phyloP scores from a whole-genome alignment of 2,797 vertebrate species.

The Danio jaintianensis region DNA sequence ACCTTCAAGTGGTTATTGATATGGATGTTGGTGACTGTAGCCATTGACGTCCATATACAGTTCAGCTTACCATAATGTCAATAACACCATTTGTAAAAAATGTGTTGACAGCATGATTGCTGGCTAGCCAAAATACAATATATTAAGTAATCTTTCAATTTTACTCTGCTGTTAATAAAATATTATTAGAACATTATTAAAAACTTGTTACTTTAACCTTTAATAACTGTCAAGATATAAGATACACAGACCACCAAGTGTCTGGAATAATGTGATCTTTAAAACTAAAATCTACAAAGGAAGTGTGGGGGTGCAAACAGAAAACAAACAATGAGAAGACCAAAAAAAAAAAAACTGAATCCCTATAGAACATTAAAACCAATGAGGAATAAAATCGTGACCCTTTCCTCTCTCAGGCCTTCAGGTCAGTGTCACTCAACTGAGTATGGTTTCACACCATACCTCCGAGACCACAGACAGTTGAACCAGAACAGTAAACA shows the following conservation, averaged over 20 bases:
- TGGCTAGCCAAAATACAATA: too few relatives aligned
- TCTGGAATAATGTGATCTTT: conserved; percentile 10
- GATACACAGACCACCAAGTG: neutral
- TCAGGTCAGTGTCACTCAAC: neutral
- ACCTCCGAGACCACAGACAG: conserved; percentile 11
- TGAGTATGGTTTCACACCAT: neutral
- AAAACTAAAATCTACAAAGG: neutral
- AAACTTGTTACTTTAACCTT: too few relatives aligned
- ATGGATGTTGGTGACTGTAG: too few relatives aligned
- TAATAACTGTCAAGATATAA: too few relatives aligned
- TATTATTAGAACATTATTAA: too few relatives aligned
- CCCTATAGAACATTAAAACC: conserved; percentile 16
- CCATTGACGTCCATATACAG: too few relatives aligned
- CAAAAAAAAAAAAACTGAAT: conserved; percentile 1
- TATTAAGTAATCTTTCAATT: too few relatives aligned
- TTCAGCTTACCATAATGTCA: too few relatives aligned
- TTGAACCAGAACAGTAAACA: neutral
- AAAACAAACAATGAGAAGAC: neutral
- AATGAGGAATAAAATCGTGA: neutral
- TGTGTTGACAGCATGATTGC: too few relatives aligned
- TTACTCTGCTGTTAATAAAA: too few relatives aligned
- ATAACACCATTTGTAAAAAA: too few relatives aligned
- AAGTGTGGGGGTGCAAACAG: conserved; percentile 6
- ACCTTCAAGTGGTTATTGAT: too few relatives aligned
- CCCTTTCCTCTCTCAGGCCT: conserved; percentile 6